Evolutionary conservation across 1,140 invertebrate genomes (phyloP).

Genomic region (Chrysomallon squamiferum): DNA sequence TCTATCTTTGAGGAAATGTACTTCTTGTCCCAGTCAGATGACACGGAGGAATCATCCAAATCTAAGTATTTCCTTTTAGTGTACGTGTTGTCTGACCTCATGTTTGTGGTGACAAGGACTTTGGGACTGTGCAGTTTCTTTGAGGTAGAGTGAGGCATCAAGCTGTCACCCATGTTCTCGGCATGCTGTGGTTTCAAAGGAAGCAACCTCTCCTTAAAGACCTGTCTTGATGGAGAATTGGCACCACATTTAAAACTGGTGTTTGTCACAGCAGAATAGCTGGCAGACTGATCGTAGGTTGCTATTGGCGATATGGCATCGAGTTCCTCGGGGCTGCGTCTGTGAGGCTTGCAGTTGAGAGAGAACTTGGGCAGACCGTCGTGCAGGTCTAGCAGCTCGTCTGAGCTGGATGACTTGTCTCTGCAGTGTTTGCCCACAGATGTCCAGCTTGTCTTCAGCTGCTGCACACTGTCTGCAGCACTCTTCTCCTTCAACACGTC

Average conservation of each 20-base stretch:
- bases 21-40: conserved; percentile 6
- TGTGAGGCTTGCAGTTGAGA: no score
- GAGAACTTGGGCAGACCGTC: no score
- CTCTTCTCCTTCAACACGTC: background rate
- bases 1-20: conserved; percentile 19
- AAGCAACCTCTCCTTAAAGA: conserved; percentile 21
- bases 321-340: background rate
- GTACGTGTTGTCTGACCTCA: conserved; percentile 8
- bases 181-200: conserved; percentile 11
- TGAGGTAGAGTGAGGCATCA: background rate
- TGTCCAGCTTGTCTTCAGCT: no score
- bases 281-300: background rate
- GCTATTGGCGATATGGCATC: background rate
- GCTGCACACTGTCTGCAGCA: background rate
- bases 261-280: background rate
- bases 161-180: background rate
- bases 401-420: no score
- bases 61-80: conserved; percentile 40
- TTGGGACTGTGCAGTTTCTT: conserved; percentile 46
- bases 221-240: conserved; percentile 6
- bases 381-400: background rate
- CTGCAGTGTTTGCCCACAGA: no score
- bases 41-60: conserved; percentile 15
- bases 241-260: background rate
- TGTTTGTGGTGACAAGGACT: conserved; percentile 34